phyloP scores from a whole-genome alignment of 2,888 invertebrate species.

The Malachius bipustulatus region DNA sequence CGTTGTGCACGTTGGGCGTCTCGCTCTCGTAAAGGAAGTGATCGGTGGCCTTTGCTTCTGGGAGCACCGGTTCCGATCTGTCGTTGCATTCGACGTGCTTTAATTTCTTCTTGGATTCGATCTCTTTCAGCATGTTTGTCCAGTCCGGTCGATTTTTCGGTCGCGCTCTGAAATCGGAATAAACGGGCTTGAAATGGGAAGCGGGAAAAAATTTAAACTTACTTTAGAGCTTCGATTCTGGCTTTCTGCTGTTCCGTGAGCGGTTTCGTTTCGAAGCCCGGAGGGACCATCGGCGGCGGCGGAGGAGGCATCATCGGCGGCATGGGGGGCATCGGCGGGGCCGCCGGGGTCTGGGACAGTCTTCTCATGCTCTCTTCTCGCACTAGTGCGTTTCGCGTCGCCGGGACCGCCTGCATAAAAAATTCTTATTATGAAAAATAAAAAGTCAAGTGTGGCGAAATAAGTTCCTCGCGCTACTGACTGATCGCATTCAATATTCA shows the following conservation, averaged over 20 bases:
- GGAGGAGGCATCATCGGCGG: constrained; percentile 62
- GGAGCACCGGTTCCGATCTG: constrained; percentile 47
- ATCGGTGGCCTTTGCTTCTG: constrained; percentile 52
- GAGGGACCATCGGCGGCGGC: constrained; percentile 55
- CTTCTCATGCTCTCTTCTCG: constrained; percentile 32
- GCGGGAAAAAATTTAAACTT: no score
- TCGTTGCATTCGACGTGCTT: constrained; percentile 79
- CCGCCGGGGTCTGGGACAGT: constrained; percentile 24
- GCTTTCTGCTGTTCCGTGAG: constrained; percentile 49
- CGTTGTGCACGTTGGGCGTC: constrained; percentile 67
- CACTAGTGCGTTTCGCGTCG: constrained; percentile 31
- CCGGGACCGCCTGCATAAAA: constrained; percentile 30
- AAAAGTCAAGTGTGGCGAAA: no score
- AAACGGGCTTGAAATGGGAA: constrained; percentile 4
- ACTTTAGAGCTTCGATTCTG: constrained; percentile 59
- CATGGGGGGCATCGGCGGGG: constrained; percentile 51
- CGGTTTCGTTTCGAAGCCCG: constrained; percentile 39
- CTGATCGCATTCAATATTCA: no score
- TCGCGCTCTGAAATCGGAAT: constrained; percentile 46
- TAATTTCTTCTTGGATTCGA: constrained; percentile 67
- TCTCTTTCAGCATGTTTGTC: constrained; percentile 84
- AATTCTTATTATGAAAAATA: no score
- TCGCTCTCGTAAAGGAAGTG: constrained; percentile 85
- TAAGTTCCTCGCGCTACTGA: no score
- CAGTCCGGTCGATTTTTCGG: constrained; percentile 78